Evolutionary conservation across 1,140 invertebrate species (phyloP).

Genomic region (Drosophila miranda): DNA sequence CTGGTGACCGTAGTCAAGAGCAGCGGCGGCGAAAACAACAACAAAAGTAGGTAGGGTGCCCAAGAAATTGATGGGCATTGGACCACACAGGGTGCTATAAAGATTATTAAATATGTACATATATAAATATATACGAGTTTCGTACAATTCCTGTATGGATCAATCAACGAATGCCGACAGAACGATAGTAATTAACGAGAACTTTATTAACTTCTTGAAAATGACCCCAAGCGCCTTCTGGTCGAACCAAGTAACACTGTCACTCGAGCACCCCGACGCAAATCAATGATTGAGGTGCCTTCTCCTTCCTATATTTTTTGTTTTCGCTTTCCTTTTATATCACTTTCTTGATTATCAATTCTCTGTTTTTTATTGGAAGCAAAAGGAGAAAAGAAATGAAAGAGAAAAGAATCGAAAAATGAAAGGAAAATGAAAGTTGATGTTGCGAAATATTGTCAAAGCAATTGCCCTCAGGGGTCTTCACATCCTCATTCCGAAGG

Average conservation of each 20-base stretch:
- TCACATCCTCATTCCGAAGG: background rate
- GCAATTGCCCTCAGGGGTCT: slow-evolving; percentile 46
- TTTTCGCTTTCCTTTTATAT: slow-evolving; percentile 21
- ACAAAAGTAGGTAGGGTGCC: slow-evolving; percentile 39
- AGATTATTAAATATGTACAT: background rate
- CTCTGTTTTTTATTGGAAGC: slow-evolving; percentile 12
- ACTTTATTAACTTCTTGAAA: no score
- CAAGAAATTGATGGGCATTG: slow-evolving; percentile 41
- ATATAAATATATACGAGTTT: background rate
- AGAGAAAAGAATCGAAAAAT: background rate
- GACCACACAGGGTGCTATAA: slow-evolving; percentile 10
- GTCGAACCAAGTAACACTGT: no score
- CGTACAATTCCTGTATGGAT: no score
- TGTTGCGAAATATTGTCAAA: slow-evolving; percentile 60
- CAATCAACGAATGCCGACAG: background rate
- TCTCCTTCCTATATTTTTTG: background rate
- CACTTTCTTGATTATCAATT: slow-evolving; percentile 57
- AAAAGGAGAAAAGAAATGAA: background rate
- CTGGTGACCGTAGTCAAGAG: slow-evolving; percentile 47
- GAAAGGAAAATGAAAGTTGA: slow-evolving; percentile 47
- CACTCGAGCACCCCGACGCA: slow-evolving; percentile 23
- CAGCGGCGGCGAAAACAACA: slow-evolving; percentile 28
- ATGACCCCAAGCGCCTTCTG: no score
- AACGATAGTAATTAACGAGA: background rate
- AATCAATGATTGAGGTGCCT: slow-evolving; percentile 1